phyloP scores from a whole-genome alignment of 2,113 vertebrate species.

The Trichomycterus rosablanca region DNA sequence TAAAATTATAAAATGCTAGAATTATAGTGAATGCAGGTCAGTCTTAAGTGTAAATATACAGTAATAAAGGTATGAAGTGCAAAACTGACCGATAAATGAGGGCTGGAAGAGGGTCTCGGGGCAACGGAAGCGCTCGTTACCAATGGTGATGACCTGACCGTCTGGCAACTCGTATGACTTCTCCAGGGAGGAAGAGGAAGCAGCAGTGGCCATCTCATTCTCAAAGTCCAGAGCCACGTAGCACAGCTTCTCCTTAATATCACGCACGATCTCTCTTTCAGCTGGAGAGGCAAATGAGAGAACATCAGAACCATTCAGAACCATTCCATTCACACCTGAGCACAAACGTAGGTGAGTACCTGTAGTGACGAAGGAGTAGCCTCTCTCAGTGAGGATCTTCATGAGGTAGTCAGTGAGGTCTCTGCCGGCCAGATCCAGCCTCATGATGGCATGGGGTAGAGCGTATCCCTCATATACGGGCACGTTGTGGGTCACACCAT shows the following conservation, averaged over 20 bases:
- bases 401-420: constrained; percentile 16
- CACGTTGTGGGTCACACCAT: too few species aligned
- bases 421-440: constrained; percentile 8
- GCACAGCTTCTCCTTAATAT: constrained; percentile 89
- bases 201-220: constrained; percentile 88
- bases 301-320: too few species aligned
- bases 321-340: too few species aligned
- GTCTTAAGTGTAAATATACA: too few species aligned
- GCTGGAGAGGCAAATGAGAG: too few species aligned
- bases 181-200: constrained; percentile 84
- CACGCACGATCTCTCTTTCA: constrained; percentile 85
- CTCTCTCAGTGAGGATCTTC: constrained; percentile 16
- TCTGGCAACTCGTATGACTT: constrained; percentile 88
- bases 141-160: constrained; percentile 87
- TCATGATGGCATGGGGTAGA: too few species aligned
- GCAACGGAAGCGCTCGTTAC: constrained; percentile 86
- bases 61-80: too few species aligned
- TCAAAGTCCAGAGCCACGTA: constrained; percentile 88
- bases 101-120: constrained; percentile 88
- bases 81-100: constrained; percentile 82
- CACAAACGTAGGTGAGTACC: background rate
- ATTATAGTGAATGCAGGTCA: too few species aligned
- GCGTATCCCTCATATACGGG: too few species aligned
- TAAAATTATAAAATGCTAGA: too few species aligned
- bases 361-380: constrained; percentile 8